Evolutionary conservation across 2,113 vertebrate species (phyloP), one percentile per base, ranked within the genome.

Genomic region (Copsychus sechellarum): DNA sequence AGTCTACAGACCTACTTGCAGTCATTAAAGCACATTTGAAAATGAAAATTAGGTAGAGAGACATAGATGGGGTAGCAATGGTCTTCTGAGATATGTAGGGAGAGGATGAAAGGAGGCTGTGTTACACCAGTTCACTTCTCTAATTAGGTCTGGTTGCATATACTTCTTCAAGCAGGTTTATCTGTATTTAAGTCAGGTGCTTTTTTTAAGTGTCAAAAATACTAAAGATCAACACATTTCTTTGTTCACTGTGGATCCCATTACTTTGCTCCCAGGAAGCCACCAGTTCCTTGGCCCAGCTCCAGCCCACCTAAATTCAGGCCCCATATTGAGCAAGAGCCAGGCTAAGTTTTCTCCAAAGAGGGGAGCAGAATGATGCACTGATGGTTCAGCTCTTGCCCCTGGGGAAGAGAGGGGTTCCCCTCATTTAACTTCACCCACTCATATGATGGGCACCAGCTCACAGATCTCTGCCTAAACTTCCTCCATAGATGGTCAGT

Each of bases 1-100:
- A 62, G 45, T 65, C 61, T 58, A 26, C 45, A 92, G 89, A 78
- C 64, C 60, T 91, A 79, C 69, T 85, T 95, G 73, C 66, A 92
- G 91, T 87, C 90, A 80, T 95, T 96, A 95, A 84, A 82, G 36
- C 38, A 80, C 38, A 23, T 89, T 85, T 90, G 66, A 66, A 91
- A 95, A 91, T 85, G 66, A 91, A 95, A 95, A 95, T 88, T 61
- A 90, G 77, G 54, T 76, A 54, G 48, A 50, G 31, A 93, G 29
- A 82, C 53, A 25, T 66, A 53, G 81, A 72, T 69, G 50, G 61
- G 66, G 70, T 58, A 69, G 66, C 45, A 57, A 8, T 53, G 62
- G 48, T 89, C 93, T 97, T 91, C 29, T 26, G 94, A 96, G 82
- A 57, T 76, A 25, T 8, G 33, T n/a, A 50, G 36, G 50, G 53